phyloP scores from a whole-genome alignment of 2,888 invertebrate species.

The Tetrapedia diversipes region DNA sequence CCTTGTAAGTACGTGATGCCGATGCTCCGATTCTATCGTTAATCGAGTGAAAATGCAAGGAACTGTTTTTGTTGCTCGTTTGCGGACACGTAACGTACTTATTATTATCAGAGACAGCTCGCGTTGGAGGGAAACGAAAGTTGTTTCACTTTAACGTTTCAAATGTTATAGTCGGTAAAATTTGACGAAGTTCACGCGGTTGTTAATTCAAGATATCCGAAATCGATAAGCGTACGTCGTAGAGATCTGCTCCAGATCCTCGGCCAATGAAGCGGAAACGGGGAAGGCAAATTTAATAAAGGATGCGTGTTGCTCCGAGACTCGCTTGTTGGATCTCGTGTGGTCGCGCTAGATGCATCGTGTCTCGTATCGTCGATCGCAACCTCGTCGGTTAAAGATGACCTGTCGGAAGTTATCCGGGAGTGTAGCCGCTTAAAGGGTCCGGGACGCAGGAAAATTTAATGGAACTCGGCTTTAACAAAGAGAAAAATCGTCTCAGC shows the following conservation, averaged over 20 bases:
- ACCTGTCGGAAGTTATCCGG: not conserved
- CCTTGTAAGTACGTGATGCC: conserved; percentile 8
- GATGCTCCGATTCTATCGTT: conserved; percentile 42
- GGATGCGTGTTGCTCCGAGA: no score
- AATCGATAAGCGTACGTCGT: no score
- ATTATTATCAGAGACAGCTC: not conserved
- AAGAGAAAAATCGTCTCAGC: conserved; percentile 36
- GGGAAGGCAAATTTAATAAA: not conserved
- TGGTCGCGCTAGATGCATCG: no score
- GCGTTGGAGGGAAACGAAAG: not conserved
- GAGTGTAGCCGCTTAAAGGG: not conserved
- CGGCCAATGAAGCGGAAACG: not conserved
- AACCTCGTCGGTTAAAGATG: no score
- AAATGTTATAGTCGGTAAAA: not conserved
- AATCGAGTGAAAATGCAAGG: conserved; percentile 5
- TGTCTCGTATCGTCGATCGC: no score
- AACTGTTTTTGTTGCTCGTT: not conserved
- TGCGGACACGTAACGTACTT: no score
- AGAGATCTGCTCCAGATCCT: not conserved
- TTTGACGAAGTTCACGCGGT: not conserved
- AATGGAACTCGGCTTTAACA: conserved; percentile 22
- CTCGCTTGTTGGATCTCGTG: no score
- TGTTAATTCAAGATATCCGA: not conserved
- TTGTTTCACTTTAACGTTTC: not conserved
- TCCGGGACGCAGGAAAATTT: conserved; percentile 19